Evolutionary conservation across 2,797 vertebrate species (phyloP).

Genomic region (Gallinago stenura): DNA sequence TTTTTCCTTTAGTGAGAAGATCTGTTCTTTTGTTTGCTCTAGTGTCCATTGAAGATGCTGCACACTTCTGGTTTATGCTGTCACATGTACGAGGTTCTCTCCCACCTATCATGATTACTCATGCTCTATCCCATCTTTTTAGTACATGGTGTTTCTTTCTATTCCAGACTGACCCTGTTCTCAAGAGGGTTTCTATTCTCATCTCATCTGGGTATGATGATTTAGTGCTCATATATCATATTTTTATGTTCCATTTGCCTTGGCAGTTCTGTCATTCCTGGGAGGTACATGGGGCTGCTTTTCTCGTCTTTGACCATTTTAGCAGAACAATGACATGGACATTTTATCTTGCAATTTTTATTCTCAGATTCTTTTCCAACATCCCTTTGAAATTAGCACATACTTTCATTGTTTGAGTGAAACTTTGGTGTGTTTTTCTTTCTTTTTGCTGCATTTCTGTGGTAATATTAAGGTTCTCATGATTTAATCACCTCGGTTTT

Average conservation of each 20-base stretch:
- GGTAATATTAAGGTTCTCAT: not conserved
- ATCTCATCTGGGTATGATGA: not conserved
- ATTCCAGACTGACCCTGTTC: constrained; percentile 45
- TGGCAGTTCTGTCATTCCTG: not conserved
- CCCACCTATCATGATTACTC: not conserved
- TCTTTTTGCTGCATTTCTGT: not conserved
- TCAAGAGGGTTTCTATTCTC: constrained; percentile 56
- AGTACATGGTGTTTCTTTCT: constrained; percentile 43
- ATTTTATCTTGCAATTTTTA: not conserved
- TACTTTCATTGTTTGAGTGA: not conserved
- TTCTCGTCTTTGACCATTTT: not conserved
- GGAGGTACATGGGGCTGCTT: not conserved
- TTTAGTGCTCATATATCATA: not conserved
- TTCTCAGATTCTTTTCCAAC: not conserved
- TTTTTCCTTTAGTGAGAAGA: not conserved
- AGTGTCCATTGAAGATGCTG: not conserved
- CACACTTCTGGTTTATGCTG: not conserved
- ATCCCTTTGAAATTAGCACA: not conserved
- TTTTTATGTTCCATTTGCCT: not conserved
- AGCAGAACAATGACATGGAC: not conserved
- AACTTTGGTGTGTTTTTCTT: not conserved
- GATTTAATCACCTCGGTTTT: not conserved
- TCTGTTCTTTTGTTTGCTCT: not conserved
- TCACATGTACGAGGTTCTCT: not conserved
- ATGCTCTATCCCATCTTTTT: not conserved